Evolutionary conservation across 92 coral and sea anemone species (phyloP).

Genomic region (Bergia puertoricense): DNA sequence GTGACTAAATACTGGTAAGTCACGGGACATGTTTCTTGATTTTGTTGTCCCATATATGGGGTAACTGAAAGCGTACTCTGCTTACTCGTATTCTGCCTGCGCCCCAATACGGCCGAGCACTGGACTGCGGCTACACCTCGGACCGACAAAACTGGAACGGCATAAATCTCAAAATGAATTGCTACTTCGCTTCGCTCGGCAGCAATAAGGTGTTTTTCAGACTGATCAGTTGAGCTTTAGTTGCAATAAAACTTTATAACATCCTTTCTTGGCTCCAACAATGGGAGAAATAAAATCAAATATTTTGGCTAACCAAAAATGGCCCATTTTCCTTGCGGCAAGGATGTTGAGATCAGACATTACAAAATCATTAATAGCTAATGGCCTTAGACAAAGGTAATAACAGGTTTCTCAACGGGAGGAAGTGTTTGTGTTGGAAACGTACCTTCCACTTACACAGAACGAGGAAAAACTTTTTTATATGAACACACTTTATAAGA

Average conservation of each 20-base stretch:
- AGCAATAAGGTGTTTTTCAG: slow-evolving; percentile 1
- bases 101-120: not conserved
- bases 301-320: too few relatives aligned
- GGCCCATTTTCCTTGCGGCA: too few relatives aligned
- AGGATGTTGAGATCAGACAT: too few relatives aligned
- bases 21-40: not conserved
- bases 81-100: not conserved
- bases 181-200: not conserved
- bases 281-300: too few relatives aligned
- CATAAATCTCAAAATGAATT: not conserved
- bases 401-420: too few relatives aligned
- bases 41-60: not conserved
- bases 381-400: too few relatives aligned
- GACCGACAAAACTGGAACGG: not conserved
- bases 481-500: too few relatives aligned
- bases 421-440: too few relatives aligned
- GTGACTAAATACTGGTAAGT: not conserved
- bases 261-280: too few relatives aligned
- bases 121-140: not conserved
- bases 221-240: not conserved
- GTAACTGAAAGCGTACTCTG: not conserved
- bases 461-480: too few relatives aligned
- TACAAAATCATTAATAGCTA: too few relatives aligned
- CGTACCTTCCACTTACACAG: too few relatives aligned
- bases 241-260: not conserved